A percentile compares a stretch with the other conserved stretches of the same genome.
These are phyloP conservation scores for Onychomys leucogaster DNA, from an alignment of 2,797 vertebrate genomes.

Conservation along the genomic window DNA sequence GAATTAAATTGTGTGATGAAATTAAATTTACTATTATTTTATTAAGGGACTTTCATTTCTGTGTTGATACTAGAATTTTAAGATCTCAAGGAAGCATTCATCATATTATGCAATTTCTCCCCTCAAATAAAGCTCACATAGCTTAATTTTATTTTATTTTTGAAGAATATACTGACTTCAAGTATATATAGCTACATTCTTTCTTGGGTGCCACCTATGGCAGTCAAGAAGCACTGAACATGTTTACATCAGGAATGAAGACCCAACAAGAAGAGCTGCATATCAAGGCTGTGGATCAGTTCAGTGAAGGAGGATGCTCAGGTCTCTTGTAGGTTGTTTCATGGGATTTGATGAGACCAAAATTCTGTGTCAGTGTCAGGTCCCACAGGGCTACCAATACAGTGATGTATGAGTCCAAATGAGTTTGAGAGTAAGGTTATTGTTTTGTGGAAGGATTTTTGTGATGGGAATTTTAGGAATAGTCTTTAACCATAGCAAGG, in stretches of 20 bases:
- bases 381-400: no score
- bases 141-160: background rate
- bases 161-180: background rate
- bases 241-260: background rate
- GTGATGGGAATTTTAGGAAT: background rate
- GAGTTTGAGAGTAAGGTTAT: background rate
- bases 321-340: no score
- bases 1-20: background rate
- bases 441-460: background rate
- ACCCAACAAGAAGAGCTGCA: background rate
- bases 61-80: background rate
- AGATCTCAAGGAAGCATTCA: background rate
- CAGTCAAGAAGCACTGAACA: background rate
- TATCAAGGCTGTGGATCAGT: background rate
- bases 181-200: background rate
- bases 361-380: no score
- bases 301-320: background rate
- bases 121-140: background rate
- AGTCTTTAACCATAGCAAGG: background rate
- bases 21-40: constrained; percentile 2
- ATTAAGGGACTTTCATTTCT: background rate
- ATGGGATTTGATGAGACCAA: no score
- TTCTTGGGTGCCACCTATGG: background rate
- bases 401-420: background rate
- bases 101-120: background rate